Evolutionary conservation across 2,888 invertebrate genomes (phyloP).

Genomic region (Leucophora obtusa): DNA sequence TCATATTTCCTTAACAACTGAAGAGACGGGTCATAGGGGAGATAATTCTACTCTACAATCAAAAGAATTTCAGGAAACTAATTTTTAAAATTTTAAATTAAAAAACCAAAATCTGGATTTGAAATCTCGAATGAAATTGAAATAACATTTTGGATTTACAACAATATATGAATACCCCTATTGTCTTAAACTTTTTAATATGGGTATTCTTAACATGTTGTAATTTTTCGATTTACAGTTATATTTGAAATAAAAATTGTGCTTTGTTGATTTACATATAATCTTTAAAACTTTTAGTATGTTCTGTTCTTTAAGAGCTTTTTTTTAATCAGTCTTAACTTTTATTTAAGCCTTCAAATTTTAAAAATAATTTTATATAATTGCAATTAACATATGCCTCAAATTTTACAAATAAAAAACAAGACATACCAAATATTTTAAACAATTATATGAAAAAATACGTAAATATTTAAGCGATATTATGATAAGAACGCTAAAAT

Average conservation of each 20-base stretch:
- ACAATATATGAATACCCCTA: not conserved
- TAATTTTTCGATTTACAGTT: too few species aligned
- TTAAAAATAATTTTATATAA: not conserved
- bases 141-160: constrained; percentile 8
- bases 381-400: constrained; percentile 33
- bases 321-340: too few species aligned
- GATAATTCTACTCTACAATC: constrained; percentile 71
- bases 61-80: constrained; percentile 77
- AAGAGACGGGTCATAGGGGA: constrained; percentile 35
- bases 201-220: too few species aligned
- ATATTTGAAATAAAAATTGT: too few species aligned
- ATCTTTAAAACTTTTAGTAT: not conserved
- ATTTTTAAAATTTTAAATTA: constrained; percentile 70
- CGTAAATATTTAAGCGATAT: not conserved
- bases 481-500: constrained; percentile 32
- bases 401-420: constrained; percentile 36
- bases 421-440: constrained; percentile 58
- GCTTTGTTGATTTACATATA: not conserved
- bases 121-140: constrained; percentile 27
- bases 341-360: not conserved
- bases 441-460: constrained; percentile 12
- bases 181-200: too few species aligned
- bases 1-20: constrained; percentile 47
- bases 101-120: constrained; percentile 31
- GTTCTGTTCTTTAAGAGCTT: not conserved